Evolutionary conservation across 2,888 invertebrate genomes (phyloP).

Genomic region (Diploptera punctata): DNA sequence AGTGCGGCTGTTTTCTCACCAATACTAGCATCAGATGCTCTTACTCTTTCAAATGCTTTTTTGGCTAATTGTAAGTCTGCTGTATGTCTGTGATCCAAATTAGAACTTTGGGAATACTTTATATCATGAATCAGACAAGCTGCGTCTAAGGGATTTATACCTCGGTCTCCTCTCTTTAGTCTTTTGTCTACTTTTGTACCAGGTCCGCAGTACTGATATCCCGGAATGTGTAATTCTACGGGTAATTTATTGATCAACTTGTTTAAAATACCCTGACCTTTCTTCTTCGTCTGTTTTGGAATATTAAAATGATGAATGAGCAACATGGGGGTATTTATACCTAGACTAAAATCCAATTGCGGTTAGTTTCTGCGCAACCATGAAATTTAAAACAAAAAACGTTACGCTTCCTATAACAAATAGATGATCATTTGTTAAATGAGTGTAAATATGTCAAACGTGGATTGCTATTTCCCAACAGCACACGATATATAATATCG

Average conservation of each 20-base stretch:
- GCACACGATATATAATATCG: neutral
- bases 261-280: slow-evolving; percentile 33
- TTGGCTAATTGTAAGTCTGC: neutral
- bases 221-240: slow-evolving; percentile 32
- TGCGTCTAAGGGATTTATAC: neutral
- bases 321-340: neutral
- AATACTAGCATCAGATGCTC: neutral
- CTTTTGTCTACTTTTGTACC: slow-evolving; percentile 36
- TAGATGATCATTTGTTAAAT: neutral
- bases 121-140: neutral
- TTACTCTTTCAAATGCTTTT: neutral
- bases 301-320: neutral
- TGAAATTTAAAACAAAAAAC: neutral
- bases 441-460: neutral
- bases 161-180: slow-evolving; percentile 18
- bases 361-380: neutral
- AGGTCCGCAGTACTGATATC: slow-evolving; percentile 30
- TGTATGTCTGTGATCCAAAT: neutral
- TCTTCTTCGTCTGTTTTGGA: neutral
- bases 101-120: neutral
- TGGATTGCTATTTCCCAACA: neutral
- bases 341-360: neutral
- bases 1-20: neutral
- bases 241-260: slow-evolving; percentile 35
- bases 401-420: neutral